phyloP scores from a whole-genome alignment of 2,113 vertebrate genomes.

The Beaufortia kweichowensis region DNA sequence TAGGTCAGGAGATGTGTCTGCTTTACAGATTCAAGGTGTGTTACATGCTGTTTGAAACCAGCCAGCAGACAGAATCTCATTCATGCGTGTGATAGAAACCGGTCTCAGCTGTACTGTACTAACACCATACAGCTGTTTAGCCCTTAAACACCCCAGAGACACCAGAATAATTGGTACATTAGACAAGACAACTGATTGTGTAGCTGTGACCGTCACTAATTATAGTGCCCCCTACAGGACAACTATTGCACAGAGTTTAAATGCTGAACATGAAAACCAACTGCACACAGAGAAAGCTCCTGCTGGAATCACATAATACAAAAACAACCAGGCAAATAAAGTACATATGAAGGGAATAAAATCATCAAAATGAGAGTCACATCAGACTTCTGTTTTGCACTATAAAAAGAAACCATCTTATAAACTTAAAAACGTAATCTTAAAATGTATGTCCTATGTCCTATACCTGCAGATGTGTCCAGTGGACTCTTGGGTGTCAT shows the following conservation, averaged over 20 bases:
- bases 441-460: not conserved
- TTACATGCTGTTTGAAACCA: slow-evolving; percentile 16
- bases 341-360: no score
- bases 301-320: slow-evolving; percentile 43
- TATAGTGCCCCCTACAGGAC: slow-evolving; percentile 48
- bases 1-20: slow-evolving; percentile 3
- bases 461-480: slow-evolving; percentile 66
- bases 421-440: no score
- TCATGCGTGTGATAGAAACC: slow-evolving; percentile 1
- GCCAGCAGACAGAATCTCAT: slow-evolving; percentile 4
- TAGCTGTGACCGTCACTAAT: slow-evolving; percentile 11
- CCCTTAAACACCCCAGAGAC: slow-evolving; percentile 18
- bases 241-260: slow-evolving; percentile 16
- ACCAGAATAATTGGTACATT: slow-evolving; percentile 2
- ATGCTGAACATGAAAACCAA: slow-evolving; percentile 13
- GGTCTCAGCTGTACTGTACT: slow-evolving; percentile 43
- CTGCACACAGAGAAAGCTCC: slow-evolving; percentile 21
- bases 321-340: slow-evolving; percentile 11
- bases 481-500: slow-evolving; percentile 56
- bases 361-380: no score
- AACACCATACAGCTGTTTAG: slow-evolving; percentile 3
- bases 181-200: slow-evolving; percentile 5
- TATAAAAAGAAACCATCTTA: no score
- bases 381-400: no score
- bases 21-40: not conserved